phyloP scores from a whole-genome alignment of 1,140 invertebrate genomes.

The Dolichoris vasculosae region DNA sequence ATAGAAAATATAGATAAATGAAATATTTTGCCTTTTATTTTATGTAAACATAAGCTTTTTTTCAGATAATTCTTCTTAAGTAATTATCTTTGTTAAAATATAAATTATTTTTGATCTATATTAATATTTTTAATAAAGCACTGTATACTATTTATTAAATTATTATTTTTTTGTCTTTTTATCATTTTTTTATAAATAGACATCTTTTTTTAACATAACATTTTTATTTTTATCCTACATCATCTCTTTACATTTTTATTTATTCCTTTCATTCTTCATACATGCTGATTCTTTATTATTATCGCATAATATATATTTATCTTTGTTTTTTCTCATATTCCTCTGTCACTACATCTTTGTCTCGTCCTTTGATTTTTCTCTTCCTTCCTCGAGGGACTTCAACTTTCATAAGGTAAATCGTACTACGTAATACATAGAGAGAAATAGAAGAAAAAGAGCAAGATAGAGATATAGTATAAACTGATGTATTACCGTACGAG shows the following conservation, averaged over 20 bases:
- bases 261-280: not conserved
- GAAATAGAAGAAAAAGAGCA: too few relatives aligned
- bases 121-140: not conserved
- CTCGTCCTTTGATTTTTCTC: constrained; percentile 42
- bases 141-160: not conserved
- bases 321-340: constrained; percentile 43
- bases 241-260: not conserved
- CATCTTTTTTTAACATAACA: not conserved
- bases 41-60: too few relatives aligned
- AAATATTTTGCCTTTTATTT: too few relatives aligned
- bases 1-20: too few relatives aligned
- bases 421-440: too few relatives aligned
- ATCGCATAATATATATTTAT: constrained; percentile 48
- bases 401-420: constrained; percentile 39
- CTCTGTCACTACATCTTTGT: constrained; percentile 17
- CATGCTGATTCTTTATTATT: not conserved
- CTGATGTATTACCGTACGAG: not conserved
- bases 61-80: too few relatives aligned
- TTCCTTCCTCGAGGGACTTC: constrained; percentile 4
- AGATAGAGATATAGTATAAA: too few relatives aligned
- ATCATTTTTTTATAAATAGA: not conserved
- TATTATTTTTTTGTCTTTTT: not conserved
- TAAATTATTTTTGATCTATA: not conserved
- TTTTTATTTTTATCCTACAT: not conserved
- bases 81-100: not conserved